Percentiles rank a stretch among this genome's conserved stretches.
Evolutionary conservation across 2,888 invertebrate genomes (phyloP).

Genomic region (Eutolmus rufibarbis): DNA sequence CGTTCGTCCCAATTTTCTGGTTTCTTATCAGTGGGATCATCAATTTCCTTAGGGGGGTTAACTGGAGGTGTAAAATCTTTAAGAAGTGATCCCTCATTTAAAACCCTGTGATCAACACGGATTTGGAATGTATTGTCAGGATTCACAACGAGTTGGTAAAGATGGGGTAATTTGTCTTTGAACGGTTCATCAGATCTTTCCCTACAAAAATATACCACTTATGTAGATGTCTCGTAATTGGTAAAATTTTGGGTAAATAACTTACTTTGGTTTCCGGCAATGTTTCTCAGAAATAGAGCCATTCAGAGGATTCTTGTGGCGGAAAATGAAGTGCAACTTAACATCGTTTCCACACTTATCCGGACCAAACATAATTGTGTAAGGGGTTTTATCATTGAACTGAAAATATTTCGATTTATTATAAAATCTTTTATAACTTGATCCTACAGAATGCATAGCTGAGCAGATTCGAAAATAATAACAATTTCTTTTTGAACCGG

Average conservation of each 20-base stretch:
- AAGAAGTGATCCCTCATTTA: slow-evolving; percentile 85
- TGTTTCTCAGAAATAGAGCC: slow-evolving; percentile 93
- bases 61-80: slow-evolving; percentile 93
- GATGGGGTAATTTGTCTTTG: slow-evolving; percentile 91
- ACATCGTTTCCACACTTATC: slow-evolving; percentile 98
- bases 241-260: slow-evolving; percentile 32
- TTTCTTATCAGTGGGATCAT: slow-evolving; percentile 84
- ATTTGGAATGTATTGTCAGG: slow-evolving; percentile 84
- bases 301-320: slow-evolving; percentile 92
- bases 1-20: slow-evolving; percentile 98
- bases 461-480: not conserved
- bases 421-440: not conserved
- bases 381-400: slow-evolving; percentile 95
- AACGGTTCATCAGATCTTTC: slow-evolving; percentile 84
- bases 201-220: slow-evolving; percentile 55
- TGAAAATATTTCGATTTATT: slow-evolving; percentile 48
- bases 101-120: slow-evolving; percentile 81
- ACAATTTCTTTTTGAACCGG: not conserved
- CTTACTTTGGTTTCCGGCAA: slow-evolving; percentile 85
- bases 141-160: slow-evolving; percentile 79
- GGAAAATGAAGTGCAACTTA: slow-evolving; percentile 92
- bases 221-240: not conserved
- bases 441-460: not conserved
- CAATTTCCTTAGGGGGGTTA: slow-evolving; percentile 93
- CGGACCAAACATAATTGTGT: slow-evolving; percentile 99